Evolutionary conservation across 2,113 vertebrate genomes (phyloP), one percentile per base, ranked within the genome.

Genomic region (Calypte anna): DNA sequence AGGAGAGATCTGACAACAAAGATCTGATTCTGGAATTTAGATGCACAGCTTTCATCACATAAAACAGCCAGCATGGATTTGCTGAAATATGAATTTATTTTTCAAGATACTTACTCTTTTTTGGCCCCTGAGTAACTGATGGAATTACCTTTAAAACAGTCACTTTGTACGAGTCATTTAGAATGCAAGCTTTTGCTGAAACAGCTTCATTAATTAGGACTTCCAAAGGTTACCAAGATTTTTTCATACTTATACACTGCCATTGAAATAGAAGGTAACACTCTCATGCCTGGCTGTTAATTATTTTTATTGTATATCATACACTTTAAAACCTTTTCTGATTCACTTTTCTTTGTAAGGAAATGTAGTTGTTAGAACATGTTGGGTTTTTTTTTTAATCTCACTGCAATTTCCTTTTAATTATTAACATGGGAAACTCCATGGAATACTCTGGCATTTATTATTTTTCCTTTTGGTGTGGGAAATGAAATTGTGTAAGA

Each of bases 401-500:
- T 91, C 48, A 53, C 10, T 88, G 64, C 38, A 83, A 63, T 88
- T 80, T 93, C 62, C 31, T 68, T 89, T 86, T 93, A 94, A 88
- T 92, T 93, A 86, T 87, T 92, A 96, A 92, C 63, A 81, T 61
- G 63, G 68, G 51, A 46, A 92, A 84, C 10, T 46, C 76, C 43
- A 24, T 80, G 68, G 77, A 92, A 78, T 74, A 84, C 63, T 38
- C 59, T 92, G 48, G 38, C 61, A 94, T 96, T 82, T 95, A 73
- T 88, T 70, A 27, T 88, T 44, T 75, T 95, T 66, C 38, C 30
- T 76, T 67, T 64, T 68, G n/a, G 55, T 70, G 46, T 33, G 28
- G 44, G 58, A 95, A 93, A 92, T 92, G 63, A 90, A 94, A 92
- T 68, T 83, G 67, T 72, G 31, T 67, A 82, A 50, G 70, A 74